Evolutionary conservation across 2,113 vertebrate species (phyloP).

Genomic region (Petroica traversi): DNA sequence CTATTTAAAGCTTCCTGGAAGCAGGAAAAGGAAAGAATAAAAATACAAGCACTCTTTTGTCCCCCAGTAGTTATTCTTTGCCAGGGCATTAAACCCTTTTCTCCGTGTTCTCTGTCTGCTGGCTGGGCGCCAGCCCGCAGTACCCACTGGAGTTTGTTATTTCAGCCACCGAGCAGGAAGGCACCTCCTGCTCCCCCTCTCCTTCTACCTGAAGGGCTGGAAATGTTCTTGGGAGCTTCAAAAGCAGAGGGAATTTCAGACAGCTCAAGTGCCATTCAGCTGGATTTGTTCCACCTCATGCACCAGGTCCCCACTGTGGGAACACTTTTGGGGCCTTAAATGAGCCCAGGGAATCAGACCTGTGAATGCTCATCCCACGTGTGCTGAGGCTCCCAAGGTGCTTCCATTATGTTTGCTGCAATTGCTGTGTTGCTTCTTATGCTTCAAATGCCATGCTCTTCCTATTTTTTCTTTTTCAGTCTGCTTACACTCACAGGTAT

Average conservation of each 20-base stretch:
- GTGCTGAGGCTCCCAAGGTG: background rate
- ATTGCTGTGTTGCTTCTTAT: background rate
- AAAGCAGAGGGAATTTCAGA: background rate
- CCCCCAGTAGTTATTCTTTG: slow-evolving; percentile 68
- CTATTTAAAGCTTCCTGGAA: slow-evolving; percentile 77
- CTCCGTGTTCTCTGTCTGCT: slow-evolving; percentile 57
- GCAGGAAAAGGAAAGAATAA: slow-evolving; percentile 73
- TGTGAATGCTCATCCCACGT: accelerated
- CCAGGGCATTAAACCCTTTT: slow-evolving; percentile 64
- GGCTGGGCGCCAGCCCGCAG: slow-evolving; percentile 35
- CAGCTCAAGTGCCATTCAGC: slow-evolving; percentile 6
- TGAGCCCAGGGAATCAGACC: accelerated
- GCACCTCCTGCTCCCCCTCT: background rate
- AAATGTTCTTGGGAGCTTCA: background rate
- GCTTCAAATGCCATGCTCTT: background rate
- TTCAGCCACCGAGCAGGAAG: background rate
- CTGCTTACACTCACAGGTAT: background rate
- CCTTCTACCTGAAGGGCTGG: background rate
- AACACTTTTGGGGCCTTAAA: background rate
- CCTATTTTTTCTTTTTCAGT: background rate
- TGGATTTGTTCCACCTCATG: slow-evolving; percentile 1
- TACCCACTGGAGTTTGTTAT: slow-evolving; percentile 65
- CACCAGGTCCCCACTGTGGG: accelerated
- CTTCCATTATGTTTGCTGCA: background rate
- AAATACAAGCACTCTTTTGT: slow-evolving; percentile 75